Evolutionary conservation across 2,797 vertebrate species (phyloP), one percentile per base, ranked within the genome.

Genomic region (Ptychadena robeensis): DNA sequence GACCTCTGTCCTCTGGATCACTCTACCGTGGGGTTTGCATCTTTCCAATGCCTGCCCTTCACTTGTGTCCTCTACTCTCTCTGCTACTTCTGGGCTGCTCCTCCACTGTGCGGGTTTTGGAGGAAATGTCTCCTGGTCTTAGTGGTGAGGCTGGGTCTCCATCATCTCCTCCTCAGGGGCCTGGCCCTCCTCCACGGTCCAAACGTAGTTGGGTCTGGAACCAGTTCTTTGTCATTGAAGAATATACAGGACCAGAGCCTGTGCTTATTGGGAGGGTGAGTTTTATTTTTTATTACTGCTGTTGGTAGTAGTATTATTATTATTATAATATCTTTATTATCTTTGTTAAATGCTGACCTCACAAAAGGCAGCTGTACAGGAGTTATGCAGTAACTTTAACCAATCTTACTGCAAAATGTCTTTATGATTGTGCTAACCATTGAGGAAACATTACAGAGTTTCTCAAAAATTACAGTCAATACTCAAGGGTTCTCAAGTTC

Each of bases 171-270:
- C 88, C 86, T 72, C 87, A 85, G 64, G 92, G 71, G 68, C 91
- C 70, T 2, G 91, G 93, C 61, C 90, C 92, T 0, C 93, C 95
- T 66, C 93, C 93, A 22, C 93, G 96, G 71, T 94, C 94, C 86
- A 93, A 96, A 70, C 94, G 96, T 86, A 97, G 96, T 89, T 97
- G 96, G 96, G 96, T 97, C 87, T 97, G 96, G 96, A 97, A 97
- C 90, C 96, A 97, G 91, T 97, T 97, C 89, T 97, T 97, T 83
- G 96, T 97, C 86, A 97, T 97, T 2, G 96, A 97, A 89, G 96
- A 97, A 79, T 97, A 97, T 28, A 93, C 95, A 0, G 96, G 96
- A 11, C 96, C 96, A 1, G 96, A 97, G 89, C 96, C 96, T 0
- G 96, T 97, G 83, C 95, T 97, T 86, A 97, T 97, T 32, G 96